These are phyloP conservation scores for Streblospio benedicti DNA, from an alignment of 1,140 invertebrate species.

Conservation along the genomic window DNA sequence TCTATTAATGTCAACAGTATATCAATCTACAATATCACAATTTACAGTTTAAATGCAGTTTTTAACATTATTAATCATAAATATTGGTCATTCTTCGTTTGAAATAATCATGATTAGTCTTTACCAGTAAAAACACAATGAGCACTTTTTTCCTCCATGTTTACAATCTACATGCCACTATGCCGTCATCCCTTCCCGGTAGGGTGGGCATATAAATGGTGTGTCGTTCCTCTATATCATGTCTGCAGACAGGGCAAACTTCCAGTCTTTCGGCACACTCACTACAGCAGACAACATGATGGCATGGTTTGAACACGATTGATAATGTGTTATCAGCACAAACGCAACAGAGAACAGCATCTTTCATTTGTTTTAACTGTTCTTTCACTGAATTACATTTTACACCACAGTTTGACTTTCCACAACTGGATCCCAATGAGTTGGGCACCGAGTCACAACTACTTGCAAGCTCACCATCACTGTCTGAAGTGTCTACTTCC, in stretches of 20 bases:
- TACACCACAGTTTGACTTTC: neutral
- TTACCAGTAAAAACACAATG: no score
- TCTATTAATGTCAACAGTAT: no score
- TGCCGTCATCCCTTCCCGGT: no score
- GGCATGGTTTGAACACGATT: slow-evolving; percentile 72
- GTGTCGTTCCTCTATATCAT: slow-evolving; percentile 62
- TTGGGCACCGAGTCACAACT: no score
- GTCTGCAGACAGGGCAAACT: slow-evolving; percentile 67
- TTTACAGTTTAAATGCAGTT: no score
- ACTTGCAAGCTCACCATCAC: neutral
- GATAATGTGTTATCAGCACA: slow-evolving; percentile 73
- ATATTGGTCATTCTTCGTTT: no score
- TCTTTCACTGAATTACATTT: slow-evolving; percentile 33
- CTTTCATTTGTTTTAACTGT: slow-evolving; percentile 54
- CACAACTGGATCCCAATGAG: neutral
- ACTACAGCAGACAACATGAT: slow-evolving; percentile 68
- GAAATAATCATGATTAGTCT: no score
- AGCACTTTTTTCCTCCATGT: no score
- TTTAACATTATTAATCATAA: no score
- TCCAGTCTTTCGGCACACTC: slow-evolving; percentile 63
- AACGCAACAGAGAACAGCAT: slow-evolving; percentile 69
- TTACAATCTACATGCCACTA: no score
- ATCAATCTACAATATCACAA: no score
- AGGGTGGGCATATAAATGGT: slow-evolving; percentile 59
- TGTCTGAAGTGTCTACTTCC: neutral